Evolutionary conservation across 2,888 invertebrate species (phyloP).

Genomic region (Drosophila borealis): DNA sequence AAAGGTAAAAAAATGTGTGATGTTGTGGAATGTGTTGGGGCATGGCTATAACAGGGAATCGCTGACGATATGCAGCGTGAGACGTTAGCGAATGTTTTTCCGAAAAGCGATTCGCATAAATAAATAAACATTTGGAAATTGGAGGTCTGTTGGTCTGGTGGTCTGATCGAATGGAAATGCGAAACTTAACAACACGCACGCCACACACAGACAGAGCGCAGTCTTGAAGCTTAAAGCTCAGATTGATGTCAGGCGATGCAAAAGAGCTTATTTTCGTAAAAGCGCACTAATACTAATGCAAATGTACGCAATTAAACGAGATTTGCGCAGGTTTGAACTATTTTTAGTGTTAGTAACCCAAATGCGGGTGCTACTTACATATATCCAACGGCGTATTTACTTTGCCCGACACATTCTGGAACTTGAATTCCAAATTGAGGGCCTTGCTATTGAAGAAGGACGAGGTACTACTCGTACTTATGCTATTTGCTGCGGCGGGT

Average conservation of each 20-base stretch:
- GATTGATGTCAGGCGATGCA: neutral
- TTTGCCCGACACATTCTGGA: conserved; percentile 84
- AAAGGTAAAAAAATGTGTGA: conserved; percentile 35
- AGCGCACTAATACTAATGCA: neutral
- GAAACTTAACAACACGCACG: conserved; percentile 27
- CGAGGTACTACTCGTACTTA: conserved; percentile 43
- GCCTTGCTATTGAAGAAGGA: conserved; percentile 58
- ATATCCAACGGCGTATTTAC: conserved; percentile 81
- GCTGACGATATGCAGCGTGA: neutral
- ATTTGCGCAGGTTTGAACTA: no score
- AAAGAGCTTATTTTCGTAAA: neutral
- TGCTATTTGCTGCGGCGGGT: conserved; percentile 75
- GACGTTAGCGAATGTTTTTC: conserved; percentile 9
- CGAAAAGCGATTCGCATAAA: conserved; percentile 31
- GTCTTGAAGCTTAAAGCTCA: conserved; percentile 1
- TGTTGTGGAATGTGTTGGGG: conserved; percentile 20
- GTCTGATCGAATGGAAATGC: conserved; percentile 61
- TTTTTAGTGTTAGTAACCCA: neutral
- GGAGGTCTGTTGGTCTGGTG: conserved; percentile 20
- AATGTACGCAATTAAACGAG: no score
- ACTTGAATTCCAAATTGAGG: conserved; percentile 71
- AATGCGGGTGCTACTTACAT: conserved; percentile 73
- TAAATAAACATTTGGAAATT: conserved; percentile 15
- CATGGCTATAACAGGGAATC: conserved; percentile 8
- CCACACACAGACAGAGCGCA: neutral